Evolutionary conservation across 2,113 vertebrate genomes (phyloP).

Genomic region (Myocastor coypus): DNA sequence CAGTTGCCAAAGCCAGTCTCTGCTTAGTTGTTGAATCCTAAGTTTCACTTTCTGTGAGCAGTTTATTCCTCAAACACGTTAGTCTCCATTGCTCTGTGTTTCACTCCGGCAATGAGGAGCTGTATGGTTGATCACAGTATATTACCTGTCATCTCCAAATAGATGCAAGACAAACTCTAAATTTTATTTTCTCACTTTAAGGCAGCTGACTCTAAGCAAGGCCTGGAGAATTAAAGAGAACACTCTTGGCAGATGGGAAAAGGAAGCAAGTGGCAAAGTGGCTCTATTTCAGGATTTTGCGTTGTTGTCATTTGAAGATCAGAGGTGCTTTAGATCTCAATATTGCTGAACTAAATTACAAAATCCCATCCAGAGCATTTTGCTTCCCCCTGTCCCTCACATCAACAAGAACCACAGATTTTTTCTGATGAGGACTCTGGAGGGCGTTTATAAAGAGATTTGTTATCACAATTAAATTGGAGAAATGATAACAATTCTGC

Average conservation of each 20-base stretch:
- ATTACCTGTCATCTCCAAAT: constrained; percentile 28
- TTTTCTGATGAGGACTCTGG: constrained; percentile 57
- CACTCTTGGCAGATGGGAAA: constrained; percentile 53
- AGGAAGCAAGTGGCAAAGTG: constrained; percentile 52
- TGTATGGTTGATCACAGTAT: constrained; percentile 46
- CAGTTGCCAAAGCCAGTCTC: background rate
- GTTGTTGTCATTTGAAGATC: constrained; percentile 69
- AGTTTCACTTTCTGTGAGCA: background rate
- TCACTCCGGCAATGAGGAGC: background rate
- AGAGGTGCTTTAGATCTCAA: constrained; percentile 59
- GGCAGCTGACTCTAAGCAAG: constrained; percentile 46
- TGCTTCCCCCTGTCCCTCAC: background rate
- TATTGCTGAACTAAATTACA: constrained; percentile 64
- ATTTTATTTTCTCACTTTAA: constrained; percentile 63
- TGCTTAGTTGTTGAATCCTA: constrained; percentile 19
- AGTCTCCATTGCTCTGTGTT: constrained; percentile 56
- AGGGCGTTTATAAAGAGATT: constrained; percentile 59
- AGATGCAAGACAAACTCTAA: constrained; percentile 47
- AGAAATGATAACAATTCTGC: constrained; percentile 48
- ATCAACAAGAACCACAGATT: constrained; percentile 31
- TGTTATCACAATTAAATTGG: constrained; percentile 62
- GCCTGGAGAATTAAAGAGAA: constrained; percentile 53
- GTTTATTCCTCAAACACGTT: background rate
- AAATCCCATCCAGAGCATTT: constrained; percentile 46
- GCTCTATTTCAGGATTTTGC: constrained; percentile 57